Evolutionary conservation across 2,888 invertebrate genomes (phyloP).

Genomic region (Sepiola atlantica): DNA sequence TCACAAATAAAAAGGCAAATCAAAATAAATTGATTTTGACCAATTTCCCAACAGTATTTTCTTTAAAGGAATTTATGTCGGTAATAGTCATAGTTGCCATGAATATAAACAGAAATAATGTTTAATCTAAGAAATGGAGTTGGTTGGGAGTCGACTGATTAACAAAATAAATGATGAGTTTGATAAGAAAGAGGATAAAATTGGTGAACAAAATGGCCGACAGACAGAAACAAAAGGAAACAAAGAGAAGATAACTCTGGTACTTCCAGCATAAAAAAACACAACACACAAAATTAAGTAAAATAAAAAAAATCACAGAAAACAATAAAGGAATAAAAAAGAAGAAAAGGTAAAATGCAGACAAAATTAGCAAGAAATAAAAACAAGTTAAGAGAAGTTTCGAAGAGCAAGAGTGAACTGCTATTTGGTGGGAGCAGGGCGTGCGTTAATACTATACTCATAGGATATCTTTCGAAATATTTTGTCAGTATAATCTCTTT

Average conservation of each 20-base stretch:
- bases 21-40: no score
- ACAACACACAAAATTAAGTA: not conserved
- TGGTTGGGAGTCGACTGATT: not conserved
- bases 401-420: not conserved
- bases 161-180: not conserved
- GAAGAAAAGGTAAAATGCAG: not conserved
- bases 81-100: no score
- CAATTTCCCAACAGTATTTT: no score
- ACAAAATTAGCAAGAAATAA: not conserved
- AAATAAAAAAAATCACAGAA: not conserved
- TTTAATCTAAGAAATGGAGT: not conserved
- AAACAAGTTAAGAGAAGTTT: not conserved
- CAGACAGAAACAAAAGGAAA: not conserved
- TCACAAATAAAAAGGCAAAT: no score
- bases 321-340: not conserved
- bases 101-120: not conserved
- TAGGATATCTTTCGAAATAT: not conserved
- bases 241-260: not conserved
- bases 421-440: not conserved
- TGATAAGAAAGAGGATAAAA: not conserved
- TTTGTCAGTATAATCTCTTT: not conserved
- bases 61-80: no score
- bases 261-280: not conserved
- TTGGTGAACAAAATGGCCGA: no score
- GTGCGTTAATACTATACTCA: not conserved